Percentiles rank a stretch among this genome's conserved stretches.
These are phyloP conservation scores for Isaurus tuberculatus DNA, from an alignment of 92 coral and sea anemone genomes.

Conservation along the genomic window DNA sequence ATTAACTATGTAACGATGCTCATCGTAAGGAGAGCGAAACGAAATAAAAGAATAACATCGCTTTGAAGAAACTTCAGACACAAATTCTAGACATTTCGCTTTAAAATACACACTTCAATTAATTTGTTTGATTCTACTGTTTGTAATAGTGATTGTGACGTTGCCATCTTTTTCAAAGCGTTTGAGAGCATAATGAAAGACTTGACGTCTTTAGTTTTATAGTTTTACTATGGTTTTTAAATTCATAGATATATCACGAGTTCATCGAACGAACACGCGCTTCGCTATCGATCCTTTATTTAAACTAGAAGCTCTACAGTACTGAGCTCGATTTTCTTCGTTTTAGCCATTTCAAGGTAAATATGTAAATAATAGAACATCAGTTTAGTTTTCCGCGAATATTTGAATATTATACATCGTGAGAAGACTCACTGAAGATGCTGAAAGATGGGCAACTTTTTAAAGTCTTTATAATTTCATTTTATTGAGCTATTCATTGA, in stretches of 20 bases:
- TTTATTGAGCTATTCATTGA: not conserved
- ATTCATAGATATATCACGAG: too few species aligned
- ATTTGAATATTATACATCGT: slow-evolving; percentile 3
- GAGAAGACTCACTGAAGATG: not conserved
- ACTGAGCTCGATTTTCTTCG: not conserved
- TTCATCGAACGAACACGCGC: too few species aligned
- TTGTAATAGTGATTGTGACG: too few species aligned
- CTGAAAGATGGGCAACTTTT: not conserved
- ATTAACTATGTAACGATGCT: not conserved
- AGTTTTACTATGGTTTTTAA: too few species aligned
- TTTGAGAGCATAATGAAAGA: too few species aligned
- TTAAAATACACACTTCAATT: too few species aligned
- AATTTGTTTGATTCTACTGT: too few species aligned
- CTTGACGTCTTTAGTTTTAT: too few species aligned
- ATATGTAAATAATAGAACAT: slow-evolving; percentile 44
- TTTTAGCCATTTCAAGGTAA: not conserved
- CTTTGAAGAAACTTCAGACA: too few species aligned
- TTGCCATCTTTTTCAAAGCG: too few species aligned
- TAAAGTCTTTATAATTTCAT: not conserved
- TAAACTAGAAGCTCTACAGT: not conserved
- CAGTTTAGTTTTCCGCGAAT: not conserved
- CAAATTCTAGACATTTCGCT: too few species aligned
- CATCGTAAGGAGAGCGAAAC: not conserved
- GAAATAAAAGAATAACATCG: not conserved
- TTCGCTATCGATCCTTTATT: not conserved